A percentile compares a stretch with the other conserved stretches of the same genome.
Evolutionary conservation across 2,113 vertebrate species (phyloP).

Genomic region (Ochotona curzoniae): DNA sequence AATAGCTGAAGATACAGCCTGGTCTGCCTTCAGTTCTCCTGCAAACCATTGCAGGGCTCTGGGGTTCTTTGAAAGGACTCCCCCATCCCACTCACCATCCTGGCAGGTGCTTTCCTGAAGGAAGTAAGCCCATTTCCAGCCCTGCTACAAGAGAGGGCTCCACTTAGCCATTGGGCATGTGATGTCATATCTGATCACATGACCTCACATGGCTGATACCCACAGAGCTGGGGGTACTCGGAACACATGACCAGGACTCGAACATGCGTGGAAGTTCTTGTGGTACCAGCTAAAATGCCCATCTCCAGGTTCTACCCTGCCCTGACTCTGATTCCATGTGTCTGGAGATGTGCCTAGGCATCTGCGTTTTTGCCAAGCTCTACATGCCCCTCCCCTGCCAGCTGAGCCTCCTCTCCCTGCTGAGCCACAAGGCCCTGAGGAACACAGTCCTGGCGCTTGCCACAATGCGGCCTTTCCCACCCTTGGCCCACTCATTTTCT

Average conservation of each 20-base stretch:
- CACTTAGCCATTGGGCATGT: neutral
- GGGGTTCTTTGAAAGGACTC: neutral
- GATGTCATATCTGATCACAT: too few species aligned
- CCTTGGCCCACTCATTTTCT: neutral
- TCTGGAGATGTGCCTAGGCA: neutral
- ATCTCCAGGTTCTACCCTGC: neutral
- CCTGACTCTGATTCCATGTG: neutral
- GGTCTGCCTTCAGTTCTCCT: neutral
- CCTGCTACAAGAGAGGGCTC: neutral
- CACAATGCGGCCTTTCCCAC: neutral
- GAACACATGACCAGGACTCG: fast-evolving
- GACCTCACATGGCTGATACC: neutral
- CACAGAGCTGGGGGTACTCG: neutral
- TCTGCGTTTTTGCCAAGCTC: neutral
- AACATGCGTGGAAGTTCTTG: neutral
- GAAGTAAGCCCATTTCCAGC: neutral
- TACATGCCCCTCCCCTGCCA: neutral
- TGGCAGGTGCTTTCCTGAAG: neutral
- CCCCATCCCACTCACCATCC: neutral
- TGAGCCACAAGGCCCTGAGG: neutral
- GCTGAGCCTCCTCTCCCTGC: neutral
- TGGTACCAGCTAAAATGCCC: neutral
- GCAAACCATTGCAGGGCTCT: too few species aligned
- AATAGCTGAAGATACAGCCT: neutral
- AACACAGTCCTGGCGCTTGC: neutral